phyloP scores from a whole-genome alignment of 2,113 vertebrate genomes.

The Hyperopisus bebe region DNA sequence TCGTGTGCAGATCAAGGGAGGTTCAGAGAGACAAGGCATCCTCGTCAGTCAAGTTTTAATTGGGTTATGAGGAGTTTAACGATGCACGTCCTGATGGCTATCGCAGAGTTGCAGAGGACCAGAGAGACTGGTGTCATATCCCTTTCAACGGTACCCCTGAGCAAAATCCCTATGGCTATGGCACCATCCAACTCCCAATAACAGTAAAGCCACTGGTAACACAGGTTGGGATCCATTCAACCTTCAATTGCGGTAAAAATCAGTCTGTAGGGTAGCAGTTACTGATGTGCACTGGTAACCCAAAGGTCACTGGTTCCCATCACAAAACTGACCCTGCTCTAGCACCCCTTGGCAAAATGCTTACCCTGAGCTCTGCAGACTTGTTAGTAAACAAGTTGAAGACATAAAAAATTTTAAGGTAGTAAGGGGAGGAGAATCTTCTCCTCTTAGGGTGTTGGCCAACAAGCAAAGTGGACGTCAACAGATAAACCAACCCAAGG shows the following conservation, averaged over 20 bases:
- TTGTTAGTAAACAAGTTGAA: neutral
- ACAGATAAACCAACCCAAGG: neutral
- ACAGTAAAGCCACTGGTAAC: neutral
- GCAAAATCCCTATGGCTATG: neutral
- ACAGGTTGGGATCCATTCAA: neutral
- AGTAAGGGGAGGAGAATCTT: neutral
- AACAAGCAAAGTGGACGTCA: neutral
- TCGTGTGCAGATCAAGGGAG: neutral
- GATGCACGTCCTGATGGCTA: neutral
- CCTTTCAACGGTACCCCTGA: neutral
- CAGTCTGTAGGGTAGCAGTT: neutral
- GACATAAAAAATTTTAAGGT: neutral
- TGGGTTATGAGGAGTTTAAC: neutral
- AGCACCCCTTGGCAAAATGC: neutral
- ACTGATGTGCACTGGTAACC: neutral
- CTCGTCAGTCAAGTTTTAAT: constrained; percentile 4
- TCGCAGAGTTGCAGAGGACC: neutral
- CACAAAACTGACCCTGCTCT: neutral
- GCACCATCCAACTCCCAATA: neutral
- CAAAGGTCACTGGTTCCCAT: neutral
- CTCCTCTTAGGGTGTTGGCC: neutral
- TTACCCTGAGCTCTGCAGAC: neutral
- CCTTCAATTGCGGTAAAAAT: neutral
- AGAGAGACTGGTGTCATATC: neutral
- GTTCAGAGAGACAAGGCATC: neutral